Conservation (phyloP, 2,113 vertebrate species). For the Silurus asotus region DNA sequence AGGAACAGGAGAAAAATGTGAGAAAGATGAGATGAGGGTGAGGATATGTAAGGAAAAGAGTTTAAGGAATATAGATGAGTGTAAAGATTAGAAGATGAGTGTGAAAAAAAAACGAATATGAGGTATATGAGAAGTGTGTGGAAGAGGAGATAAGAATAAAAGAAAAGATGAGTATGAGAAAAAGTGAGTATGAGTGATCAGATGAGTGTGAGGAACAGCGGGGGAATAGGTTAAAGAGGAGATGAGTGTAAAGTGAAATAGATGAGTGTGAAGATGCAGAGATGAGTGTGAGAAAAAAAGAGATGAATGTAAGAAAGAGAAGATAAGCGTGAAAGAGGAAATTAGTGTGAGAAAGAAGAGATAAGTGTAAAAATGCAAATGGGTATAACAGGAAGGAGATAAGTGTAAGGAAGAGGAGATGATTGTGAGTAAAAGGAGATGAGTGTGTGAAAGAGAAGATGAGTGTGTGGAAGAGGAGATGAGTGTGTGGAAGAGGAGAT, state of each 20-base stretch:
- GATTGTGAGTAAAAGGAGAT: background rate
- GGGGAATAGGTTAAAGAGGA: background rate
- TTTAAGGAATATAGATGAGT: background rate
- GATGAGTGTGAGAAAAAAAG: background rate
- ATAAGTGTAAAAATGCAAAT: background rate
- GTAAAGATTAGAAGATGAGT: too few species aligned
- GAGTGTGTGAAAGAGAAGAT: background rate
- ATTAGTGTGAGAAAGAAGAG: background rate
- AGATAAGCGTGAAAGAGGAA: background rate
- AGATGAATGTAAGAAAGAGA: background rate
- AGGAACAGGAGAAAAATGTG: slow-evolving; percentile 2
- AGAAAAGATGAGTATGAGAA: background rate
- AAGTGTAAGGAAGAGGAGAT: too few species aligned
- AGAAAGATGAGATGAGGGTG: background rate
- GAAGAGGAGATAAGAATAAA: background rate
- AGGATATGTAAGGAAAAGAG: background rate
- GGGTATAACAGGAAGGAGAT: background rate
- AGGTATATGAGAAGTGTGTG: background rate
- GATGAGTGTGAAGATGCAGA: background rate
- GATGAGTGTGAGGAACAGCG: background rate
- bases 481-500: background rate
- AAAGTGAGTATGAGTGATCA: background rate
- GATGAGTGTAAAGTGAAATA: background rate
- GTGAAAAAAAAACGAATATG: background rate
- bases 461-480: background rate